Evolutionary conservation across 1,140 invertebrate genomes (phyloP).

Genomic region (Oryzaephilus surinamensis): DNA sequence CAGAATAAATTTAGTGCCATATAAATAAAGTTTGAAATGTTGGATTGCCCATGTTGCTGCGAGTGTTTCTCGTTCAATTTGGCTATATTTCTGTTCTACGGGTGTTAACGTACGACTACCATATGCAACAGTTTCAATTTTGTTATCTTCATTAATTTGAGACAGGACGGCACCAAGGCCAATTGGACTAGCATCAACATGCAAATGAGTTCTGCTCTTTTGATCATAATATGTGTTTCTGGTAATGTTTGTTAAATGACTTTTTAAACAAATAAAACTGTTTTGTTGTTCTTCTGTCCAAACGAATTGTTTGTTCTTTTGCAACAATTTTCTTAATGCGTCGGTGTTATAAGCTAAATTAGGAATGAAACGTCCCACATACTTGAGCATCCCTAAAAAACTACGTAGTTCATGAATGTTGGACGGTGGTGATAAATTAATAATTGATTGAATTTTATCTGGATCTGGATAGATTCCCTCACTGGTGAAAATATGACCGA

Average conservation of each 20-base stretch:
- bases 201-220: constrained; percentile 1
- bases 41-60: constrained; percentile 37
- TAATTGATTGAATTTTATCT: constrained; percentile 32
- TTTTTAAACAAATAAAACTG: constrained; percentile 3
- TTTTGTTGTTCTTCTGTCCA: constrained; percentile 6
- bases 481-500: constrained; percentile 32
- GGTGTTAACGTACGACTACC: constrained; percentile 37
- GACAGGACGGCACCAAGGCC: constrained; percentile 6
- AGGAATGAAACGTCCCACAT: constrained; percentile 31
- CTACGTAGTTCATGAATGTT: constrained; percentile 27
- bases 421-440: constrained; percentile 25
- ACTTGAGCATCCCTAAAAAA: constrained; percentile 34
- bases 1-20: constrained; percentile 36
- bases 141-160: constrained; percentile 3
- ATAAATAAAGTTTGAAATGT: constrained; percentile 43
- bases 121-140: constrained; percentile 8
- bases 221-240: constrained; percentile 5
- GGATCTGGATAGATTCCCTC: constrained; percentile 28
- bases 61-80: constrained; percentile 43
- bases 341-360: constrained; percentile 18
- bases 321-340: neutral
- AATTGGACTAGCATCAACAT: constrained; percentile 6
- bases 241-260: neutral
- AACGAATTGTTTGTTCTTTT: constrained; percentile 1
- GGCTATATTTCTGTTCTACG: constrained; percentile 40